A percentile compares a stretch with the other conserved stretches of the same genome.
Conservation (phyloP, 2,797 vertebrate genomes). For the Agapornis canus region DNA sequence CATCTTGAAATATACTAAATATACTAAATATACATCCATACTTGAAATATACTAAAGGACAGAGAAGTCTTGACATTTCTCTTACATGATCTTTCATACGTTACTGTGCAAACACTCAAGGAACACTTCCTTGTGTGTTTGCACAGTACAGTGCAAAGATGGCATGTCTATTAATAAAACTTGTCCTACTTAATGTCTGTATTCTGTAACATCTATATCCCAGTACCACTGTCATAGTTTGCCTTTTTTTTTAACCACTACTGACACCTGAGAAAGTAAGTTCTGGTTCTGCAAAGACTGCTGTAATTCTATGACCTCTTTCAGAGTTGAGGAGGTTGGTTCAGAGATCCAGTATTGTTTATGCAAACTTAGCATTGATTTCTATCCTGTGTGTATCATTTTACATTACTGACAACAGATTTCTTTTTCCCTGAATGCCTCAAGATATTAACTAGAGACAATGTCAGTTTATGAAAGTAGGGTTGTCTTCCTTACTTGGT, state of each 20-base stretch:
- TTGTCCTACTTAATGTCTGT: not conserved
- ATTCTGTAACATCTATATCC: not conserved
- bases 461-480: not conserved
- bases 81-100: not conserved
- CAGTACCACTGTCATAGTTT: not conserved
- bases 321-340: not conserved
- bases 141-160: not conserved
- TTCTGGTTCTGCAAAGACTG: not conserved
- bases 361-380: not conserved
- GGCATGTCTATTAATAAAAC: not conserved
- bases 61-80: not conserved
- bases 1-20: not conserved
- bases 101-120: not conserved
- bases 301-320: not conserved
- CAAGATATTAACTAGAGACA: not conserved
- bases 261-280: not conserved
- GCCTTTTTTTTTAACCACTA: not conserved
- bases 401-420: not conserved
- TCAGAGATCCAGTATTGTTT: not conserved
- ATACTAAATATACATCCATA: too few relatives aligned
- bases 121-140: not conserved
- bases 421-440: not conserved
- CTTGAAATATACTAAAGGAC: not conserved
- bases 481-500: not conserved
- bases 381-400: not conserved